These are phyloP conservation scores for Sparus aurata DNA, from an alignment of 2,797 vertebrate genomes.

Conservation along the genomic window DNA sequence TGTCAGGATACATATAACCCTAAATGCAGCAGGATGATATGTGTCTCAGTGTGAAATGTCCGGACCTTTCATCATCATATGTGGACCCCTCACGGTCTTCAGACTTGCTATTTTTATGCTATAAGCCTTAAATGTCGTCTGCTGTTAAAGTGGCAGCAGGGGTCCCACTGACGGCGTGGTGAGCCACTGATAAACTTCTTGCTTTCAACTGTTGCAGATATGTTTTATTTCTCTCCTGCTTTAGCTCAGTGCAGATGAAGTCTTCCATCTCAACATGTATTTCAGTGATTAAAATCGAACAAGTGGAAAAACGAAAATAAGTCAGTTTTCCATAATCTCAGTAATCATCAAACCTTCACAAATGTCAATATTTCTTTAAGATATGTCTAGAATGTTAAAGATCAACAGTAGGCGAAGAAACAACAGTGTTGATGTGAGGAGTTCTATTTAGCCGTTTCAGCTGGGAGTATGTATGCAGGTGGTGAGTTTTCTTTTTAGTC, in stretches of 20 bases:
- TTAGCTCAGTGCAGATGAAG: not conserved
- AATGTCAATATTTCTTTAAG: not conserved
- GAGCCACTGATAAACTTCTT: not conserved
- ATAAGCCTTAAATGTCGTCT: conserved; percentile 4
- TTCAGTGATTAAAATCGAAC: conserved; percentile 2
- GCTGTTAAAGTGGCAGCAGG: not conserved
- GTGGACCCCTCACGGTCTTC: conserved; percentile 21
- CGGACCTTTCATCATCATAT: conserved; percentile 21
- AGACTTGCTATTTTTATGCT: not conserved
- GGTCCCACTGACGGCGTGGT: not conserved
- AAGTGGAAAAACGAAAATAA: not conserved
- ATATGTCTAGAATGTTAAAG: too few relatives aligned
- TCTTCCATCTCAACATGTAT: not conserved
- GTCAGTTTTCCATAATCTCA: not conserved
- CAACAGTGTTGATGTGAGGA: too few relatives aligned
- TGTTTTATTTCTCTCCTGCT: not conserved
- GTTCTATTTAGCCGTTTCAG: too few relatives aligned
- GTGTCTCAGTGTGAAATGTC: conserved; percentile 13
- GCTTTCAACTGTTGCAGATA: not conserved
- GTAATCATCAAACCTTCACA: conserved; percentile 20
- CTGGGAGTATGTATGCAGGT: too few relatives aligned
- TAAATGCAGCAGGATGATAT: conserved; percentile 1
- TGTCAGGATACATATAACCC: conserved; percentile 10
- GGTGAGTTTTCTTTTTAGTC: too few relatives aligned
- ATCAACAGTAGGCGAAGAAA: too few relatives aligned